Evolutionary conservation across 2,113 vertebrate species (phyloP), one percentile per base, ranked within the genome.

Genomic region (Microcebus ravelobensis): DNA sequence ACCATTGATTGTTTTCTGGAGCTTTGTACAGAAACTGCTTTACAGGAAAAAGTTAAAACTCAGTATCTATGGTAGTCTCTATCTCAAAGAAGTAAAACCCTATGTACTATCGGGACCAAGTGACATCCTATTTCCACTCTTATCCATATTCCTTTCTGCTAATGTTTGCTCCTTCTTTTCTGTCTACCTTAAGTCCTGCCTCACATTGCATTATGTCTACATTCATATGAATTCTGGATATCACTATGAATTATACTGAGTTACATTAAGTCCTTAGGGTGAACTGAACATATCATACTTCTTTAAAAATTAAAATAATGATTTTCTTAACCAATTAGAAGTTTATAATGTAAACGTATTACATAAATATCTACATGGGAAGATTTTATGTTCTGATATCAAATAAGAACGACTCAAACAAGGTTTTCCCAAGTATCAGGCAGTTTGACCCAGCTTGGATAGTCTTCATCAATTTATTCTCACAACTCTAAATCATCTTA

Each of bases 401-500:
- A 65, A 90, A 70, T 91, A 25, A 6, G 11, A 95, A 87, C 15
- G 65, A 59, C 1, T 20, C 29, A 42, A 23, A 79, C 59, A 5
- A 20, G 68, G 2, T 67, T 48, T 59, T 25, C 2, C 27, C 55
- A 23, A 87, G 2, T 18, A 92, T 10, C 0, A 0, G 39, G 6
- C 67, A 45, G 36, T 94, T 93, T 71, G 55, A 96, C 79, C 21
- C 73, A n/a, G 3, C 20, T 68, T 91, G 34, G 29, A 42, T 42
- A 21, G 23, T 88, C 0, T 23, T 20, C 83, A 95, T 80, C n/a
- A 63, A 83, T 96, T 96, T 97, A 82, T 77, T 93, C 89, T 31
- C 36, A 94, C 2, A 93, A 63, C 93, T 90, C 65, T 91, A 96
- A 76, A 89, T 93, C 29, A 36, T 86, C 95, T 63, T 70, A 96